phyloP scores from a whole-genome alignment of 1,140 invertebrate genomes.

The Ruditapes philippinarum region DNA sequence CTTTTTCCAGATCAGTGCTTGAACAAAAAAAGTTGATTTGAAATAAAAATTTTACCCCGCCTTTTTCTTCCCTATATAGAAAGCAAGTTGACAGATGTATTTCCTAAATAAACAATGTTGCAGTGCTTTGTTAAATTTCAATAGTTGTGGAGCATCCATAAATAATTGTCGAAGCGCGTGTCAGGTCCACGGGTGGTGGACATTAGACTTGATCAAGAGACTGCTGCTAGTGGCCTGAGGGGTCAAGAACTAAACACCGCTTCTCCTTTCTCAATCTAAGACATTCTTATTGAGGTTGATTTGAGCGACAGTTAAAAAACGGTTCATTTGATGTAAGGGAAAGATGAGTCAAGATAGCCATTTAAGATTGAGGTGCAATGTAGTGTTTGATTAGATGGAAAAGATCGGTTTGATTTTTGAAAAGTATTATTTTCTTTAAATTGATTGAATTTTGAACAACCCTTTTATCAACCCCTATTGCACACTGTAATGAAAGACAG shows the following conservation, averaged over 20 bases:
- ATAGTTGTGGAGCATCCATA: neutral
- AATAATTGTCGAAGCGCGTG: conserved; percentile 16
- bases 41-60: too few species aligned
- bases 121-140: neutral
- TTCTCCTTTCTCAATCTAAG: neutral
- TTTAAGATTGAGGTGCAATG: neutral
- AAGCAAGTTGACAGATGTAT: neutral
- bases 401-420: neutral
- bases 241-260: neutral
- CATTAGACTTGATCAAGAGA: neutral
- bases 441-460: neutral
- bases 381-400: neutral
- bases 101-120: neutral
- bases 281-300: neutral
- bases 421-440: neutral
- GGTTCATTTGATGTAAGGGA: conserved; percentile 35
- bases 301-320: conserved; percentile 1
- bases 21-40: too few species aligned
- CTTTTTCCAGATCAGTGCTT: too few species aligned
- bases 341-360: conserved; percentile 4
- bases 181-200: conserved; percentile 14
- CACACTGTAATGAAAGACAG: too few species aligned
- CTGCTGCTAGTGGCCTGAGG: neutral
- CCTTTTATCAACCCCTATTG: too few species aligned
- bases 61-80: too few species aligned